phyloP scores from a whole-genome alignment of 2,888 invertebrate species.

The Limenitis arthemis region DNA sequence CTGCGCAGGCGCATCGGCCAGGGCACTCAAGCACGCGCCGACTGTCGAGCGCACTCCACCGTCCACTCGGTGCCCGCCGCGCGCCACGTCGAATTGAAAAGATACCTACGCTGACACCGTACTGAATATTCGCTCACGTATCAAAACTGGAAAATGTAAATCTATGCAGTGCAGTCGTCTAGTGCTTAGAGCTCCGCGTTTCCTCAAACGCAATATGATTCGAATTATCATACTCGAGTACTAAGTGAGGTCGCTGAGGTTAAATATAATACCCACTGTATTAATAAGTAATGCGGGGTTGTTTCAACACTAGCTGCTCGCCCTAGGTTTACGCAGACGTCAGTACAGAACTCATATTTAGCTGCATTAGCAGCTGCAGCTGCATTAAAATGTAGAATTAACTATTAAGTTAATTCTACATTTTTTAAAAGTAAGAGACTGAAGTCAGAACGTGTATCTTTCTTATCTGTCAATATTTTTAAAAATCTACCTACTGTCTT shows the following conservation, averaged over 20 bases:
- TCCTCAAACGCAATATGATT: conserved; percentile 64
- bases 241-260: conserved; percentile 44
- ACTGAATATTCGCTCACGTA: conserved; percentile 69
- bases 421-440: no score
- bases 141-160: conserved; percentile 72
- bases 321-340: no score
- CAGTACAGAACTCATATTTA: conserved; percentile 16
- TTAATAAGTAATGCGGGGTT: conserved; percentile 15
- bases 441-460: no score
- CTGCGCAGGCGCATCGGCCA: conserved; percentile 57
- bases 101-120: conserved; percentile 66
- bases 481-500: no score
- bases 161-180: conserved; percentile 67
- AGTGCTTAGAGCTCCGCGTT: conserved; percentile 53
- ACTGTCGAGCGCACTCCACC: conserved; percentile 57
- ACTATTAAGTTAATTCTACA: no score
- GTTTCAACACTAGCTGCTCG: conserved; percentile 2
- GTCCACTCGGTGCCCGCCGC: conserved; percentile 60
- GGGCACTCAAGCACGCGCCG: conserved; percentile 66
- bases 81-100: conserved; percentile 67
- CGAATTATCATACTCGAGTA: conserved; percentile 58
- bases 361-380: no score
- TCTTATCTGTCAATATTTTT: no score
- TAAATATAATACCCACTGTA: conserved; percentile 31
- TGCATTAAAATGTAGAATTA: no score